Conservation (phyloP, 92 coral and sea anemone species). For the Porites divaricata region DNA sequence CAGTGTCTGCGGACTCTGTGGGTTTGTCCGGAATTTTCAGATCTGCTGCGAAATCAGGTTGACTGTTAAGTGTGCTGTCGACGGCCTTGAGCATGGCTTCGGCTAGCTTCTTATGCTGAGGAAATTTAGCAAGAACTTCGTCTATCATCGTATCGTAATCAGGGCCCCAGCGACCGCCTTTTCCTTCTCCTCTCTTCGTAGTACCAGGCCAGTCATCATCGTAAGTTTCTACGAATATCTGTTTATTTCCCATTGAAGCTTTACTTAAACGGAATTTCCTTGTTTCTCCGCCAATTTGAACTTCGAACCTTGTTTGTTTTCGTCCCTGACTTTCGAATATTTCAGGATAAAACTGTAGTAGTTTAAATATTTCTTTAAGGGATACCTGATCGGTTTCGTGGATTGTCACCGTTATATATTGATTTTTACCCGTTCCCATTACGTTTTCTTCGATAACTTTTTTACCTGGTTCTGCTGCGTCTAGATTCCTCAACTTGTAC, state of each 20-base stretch:
- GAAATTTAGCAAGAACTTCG: not conserved
- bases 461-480: not conserved
- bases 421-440: not conserved
- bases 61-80: not conserved
- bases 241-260: not conserved
- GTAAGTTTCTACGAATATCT: conserved; percentile 10
- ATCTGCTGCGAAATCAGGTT: conserved; percentile 19
- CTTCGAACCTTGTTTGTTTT: conserved; percentile 8
- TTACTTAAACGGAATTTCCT: conserved; percentile 20
- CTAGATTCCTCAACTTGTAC: not conserved
- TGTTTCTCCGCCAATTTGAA: conserved; percentile 49
- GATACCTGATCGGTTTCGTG: conserved; percentile 6
- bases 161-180: not conserved
- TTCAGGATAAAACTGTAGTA: conserved; percentile 28
- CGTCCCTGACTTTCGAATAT: conserved; percentile 4
- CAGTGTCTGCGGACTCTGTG: conserved; percentile 11
- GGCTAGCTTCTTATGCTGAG: conserved; percentile 12
- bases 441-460: not conserved
- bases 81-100: conserved; percentile 8
- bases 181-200: not conserved
- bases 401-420: not conserved
- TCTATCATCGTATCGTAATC: conserved; percentile 37
- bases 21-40: not conserved
- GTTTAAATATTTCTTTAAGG: conserved; percentile 30
- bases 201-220: conserved; percentile 34